These are phyloP conservation scores for Phoxinus dragarum DNA, from an alignment of 2,797 vertebrate species.

Conservation along the genomic window DNA sequence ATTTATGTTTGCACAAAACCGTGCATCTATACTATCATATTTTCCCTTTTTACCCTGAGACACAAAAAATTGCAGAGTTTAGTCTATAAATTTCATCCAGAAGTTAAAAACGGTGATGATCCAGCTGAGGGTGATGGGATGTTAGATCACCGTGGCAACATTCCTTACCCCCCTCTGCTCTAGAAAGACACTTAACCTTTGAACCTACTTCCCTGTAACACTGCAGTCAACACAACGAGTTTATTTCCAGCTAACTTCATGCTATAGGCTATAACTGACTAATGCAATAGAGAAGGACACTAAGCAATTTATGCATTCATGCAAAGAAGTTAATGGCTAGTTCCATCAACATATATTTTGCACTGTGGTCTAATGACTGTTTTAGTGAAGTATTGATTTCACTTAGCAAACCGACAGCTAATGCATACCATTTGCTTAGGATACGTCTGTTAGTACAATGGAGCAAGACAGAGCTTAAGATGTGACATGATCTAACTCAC, in stretches of 20 bases:
- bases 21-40: not conserved
- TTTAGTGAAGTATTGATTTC: conserved; percentile 48
- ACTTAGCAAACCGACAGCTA: conserved; percentile 41
- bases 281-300: conserved; percentile 28
- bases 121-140: conserved; percentile 3
- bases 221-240: conserved; percentile 8
- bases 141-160: conserved; percentile 19
- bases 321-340: conserved; percentile 47
- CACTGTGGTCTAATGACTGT: conserved; percentile 53
- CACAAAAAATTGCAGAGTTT: not conserved
- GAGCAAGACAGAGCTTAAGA: conserved; percentile 10
- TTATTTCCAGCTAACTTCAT: conserved; percentile 20
- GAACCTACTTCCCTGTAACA: conserved; percentile 19
- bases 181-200: conserved; percentile 45
- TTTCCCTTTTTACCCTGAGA: not conserved
- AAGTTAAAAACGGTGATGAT: not conserved
- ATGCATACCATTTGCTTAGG: conserved; percentile 42
- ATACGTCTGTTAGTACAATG: conserved; percentile 26
- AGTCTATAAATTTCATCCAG: not conserved
- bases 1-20: conserved; percentile 42
- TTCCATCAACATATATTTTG: conserved; percentile 55
- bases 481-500: conserved; percentile 21
- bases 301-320: conserved; percentile 32
- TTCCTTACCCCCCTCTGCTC: not conserved
- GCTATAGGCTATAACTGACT: conserved; percentile 14